These are phyloP conservation scores for Lacerta viridis DNA, from an alignment of 2,797 vertebrate species.

Conservation along the genomic window DNA sequence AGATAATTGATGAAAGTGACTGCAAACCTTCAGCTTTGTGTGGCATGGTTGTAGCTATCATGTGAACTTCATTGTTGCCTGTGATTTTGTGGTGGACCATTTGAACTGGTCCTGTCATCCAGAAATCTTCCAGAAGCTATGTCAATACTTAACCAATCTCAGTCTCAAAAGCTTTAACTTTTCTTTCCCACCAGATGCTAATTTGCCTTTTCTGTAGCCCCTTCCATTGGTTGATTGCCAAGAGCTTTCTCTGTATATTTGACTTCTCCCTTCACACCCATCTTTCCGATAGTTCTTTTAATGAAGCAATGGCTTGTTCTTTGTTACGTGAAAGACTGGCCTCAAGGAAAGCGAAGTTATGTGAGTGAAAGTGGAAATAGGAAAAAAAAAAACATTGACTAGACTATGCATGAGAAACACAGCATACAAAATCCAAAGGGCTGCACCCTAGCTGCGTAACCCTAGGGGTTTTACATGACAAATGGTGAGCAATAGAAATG, in stretches of 20 bases:
- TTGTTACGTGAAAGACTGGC: not conserved
- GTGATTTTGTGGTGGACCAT: not conserved
- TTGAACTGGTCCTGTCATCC: not conserved
- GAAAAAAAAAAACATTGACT: constrained; percentile 10
- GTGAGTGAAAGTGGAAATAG: not conserved
- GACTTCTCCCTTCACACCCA: not conserved
- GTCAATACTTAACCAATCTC: too few species aligned
- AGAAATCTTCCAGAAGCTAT: not conserved
- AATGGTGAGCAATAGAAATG: constrained; percentile 25
- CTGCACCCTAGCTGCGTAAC: constrained; percentile 12
- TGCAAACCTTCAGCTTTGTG: not conserved
- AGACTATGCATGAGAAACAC: constrained; percentile 7
- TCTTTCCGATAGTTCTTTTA: constrained; percentile 58
- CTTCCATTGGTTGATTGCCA: not conserved
- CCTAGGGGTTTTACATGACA: constrained; percentile 16
- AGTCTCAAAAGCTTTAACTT: not conserved
- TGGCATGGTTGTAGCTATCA: not conserved
- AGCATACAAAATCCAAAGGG: constrained; percentile 10
- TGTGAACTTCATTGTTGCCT: not conserved
- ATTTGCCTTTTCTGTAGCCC: not conserved
- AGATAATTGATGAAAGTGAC: not conserved
- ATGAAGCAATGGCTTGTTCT: constrained; percentile 44
- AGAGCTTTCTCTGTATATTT: constrained; percentile 33
- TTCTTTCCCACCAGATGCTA: not conserved
- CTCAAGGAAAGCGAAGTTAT: constrained; percentile 21